phyloP scores from a whole-genome alignment of 1,140 invertebrate species.

The Gryllus bimaculatus region DNA sequence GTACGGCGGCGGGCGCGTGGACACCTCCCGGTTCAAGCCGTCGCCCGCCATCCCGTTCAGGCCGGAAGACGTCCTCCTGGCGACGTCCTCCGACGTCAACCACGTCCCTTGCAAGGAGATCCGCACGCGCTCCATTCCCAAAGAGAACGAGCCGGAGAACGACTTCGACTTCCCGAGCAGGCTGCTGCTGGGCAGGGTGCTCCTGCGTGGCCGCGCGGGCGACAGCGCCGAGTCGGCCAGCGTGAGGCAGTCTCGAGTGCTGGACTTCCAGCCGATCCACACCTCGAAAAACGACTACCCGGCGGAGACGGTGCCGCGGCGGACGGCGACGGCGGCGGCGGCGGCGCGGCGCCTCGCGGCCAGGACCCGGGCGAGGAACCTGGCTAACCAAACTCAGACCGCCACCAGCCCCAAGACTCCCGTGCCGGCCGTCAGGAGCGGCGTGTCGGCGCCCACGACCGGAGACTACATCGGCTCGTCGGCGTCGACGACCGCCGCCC shows the following conservation, averaged over 20 bases:
- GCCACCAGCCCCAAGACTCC: too few species aligned
- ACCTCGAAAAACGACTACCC: not conserved
- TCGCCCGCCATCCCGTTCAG: not conserved
- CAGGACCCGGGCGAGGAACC: not conserved
- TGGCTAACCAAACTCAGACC: not conserved
- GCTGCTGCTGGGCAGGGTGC: not conserved
- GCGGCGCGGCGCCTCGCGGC: too few species aligned
- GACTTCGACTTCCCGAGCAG: not conserved
- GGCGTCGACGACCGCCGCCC: too few species aligned
- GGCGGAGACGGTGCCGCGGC: not conserved
- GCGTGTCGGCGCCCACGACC: too few species aligned
- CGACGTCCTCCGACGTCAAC: not conserved
- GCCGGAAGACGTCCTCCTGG: not conserved
- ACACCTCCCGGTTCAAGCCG: not conserved
- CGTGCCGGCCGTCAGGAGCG: too few species aligned
- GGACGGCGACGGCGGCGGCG: not conserved
- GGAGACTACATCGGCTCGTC: too few species aligned
- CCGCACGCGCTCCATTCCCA: not conserved
- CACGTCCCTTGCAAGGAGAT: not conserved
- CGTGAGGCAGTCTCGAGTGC: not conserved
- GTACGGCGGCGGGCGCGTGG: not conserved
- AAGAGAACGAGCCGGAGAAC: not conserved
- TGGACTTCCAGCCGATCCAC: not conserved
- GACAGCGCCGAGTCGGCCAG: not conserved
- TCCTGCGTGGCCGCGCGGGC: not conserved